These are phyloP conservation scores for Dicerorhinus sumatrensis DNA, from an alignment of 2,113 vertebrate species.

Conservation along the genomic window DNA sequence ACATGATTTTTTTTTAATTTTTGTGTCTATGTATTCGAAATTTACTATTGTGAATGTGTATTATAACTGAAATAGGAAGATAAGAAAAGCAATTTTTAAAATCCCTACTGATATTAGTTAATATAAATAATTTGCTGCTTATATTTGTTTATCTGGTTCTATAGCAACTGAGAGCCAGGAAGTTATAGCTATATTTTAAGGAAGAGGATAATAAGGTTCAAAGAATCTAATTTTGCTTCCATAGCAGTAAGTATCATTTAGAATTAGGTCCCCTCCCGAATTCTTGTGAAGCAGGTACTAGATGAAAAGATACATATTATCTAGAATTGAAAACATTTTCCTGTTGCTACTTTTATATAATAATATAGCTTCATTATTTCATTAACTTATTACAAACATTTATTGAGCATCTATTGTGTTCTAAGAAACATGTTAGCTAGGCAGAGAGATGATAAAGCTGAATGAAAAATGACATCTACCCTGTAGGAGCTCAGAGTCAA, in stretches of 20 bases:
- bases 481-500: background rate
- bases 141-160: slow-evolving; percentile 14
- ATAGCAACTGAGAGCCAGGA: slow-evolving; percentile 3
- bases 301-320: background rate
- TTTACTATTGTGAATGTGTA: background rate
- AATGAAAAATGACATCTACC: background rate
- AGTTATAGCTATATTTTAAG: slow-evolving; percentile 20
- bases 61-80: background rate
- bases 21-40: background rate
- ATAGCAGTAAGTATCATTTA: slow-evolving; percentile 5
- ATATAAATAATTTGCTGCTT: slow-evolving; percentile 33
- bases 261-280: slow-evolving; percentile 13
- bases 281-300: slow-evolving; percentile 11
- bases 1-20: background rate
- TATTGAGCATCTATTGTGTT: slow-evolving; percentile 51
- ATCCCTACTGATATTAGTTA: background rate
- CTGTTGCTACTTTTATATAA: slow-evolving; percentile 39
- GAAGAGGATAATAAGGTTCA: slow-evolving; percentile 13
- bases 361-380: slow-evolving; percentile 33
- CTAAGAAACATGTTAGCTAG: background rate
- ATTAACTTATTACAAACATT: slow-evolving; percentile 61
- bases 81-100: background rate
- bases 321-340: slow-evolving; percentile 55
- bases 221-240: slow-evolving; percentile 48
- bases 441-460: background rate